These are phyloP conservation scores for Endotricha flammealis DNA, from an alignment of 2,888 invertebrate species.

Conservation along the genomic window DNA sequence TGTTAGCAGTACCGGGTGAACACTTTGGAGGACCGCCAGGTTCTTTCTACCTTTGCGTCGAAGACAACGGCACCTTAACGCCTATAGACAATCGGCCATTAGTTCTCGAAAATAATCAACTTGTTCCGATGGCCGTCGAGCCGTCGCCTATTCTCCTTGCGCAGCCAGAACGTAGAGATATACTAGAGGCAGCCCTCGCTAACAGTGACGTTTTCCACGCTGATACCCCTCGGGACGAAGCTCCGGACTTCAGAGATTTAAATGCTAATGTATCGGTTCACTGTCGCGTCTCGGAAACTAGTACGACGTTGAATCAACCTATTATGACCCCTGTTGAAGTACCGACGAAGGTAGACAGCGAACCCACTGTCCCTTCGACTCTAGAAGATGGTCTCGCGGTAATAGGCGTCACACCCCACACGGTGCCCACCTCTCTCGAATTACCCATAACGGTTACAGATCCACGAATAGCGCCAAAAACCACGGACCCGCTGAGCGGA, in stretches of 20 bases:
- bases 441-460: slow-evolving; percentile 87
- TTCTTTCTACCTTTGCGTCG: slow-evolving; percentile 85
- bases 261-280: slow-evolving; percentile 75
- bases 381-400: slow-evolving; percentile 78
- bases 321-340: slow-evolving; percentile 90
- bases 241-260: slow-evolving; percentile 79
- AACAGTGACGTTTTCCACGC: slow-evolving; percentile 85
- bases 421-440: slow-evolving; percentile 83
- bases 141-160: slow-evolving; percentile 40
- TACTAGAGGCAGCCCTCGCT: slow-evolving; percentile 86
- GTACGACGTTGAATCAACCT: slow-evolving; percentile 85
- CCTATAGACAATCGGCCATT: slow-evolving; percentile 85
- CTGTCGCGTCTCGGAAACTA: slow-evolving; percentile 85
- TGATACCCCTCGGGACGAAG: slow-evolving; percentile 70
- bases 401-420: slow-evolving; percentile 75
- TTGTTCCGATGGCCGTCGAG: slow-evolving; percentile 61
- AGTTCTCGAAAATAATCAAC: slow-evolving; percentile 69
- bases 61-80: slow-evolving; percentile 83
- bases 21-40: slow-evolving; percentile 85
- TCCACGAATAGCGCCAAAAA: slow-evolving; percentile 82
- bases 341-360: slow-evolving; percentile 72
- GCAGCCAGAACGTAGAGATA: slow-evolving; percentile 80
- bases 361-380: slow-evolving; percentile 46
- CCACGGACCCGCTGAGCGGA: slow-evolving; percentile 55
- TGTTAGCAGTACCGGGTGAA: slow-evolving; percentile 85